These are phyloP conservation scores for Microdon myrmicae DNA, from an alignment of 2,888 invertebrate species.

Conservation along the genomic window DNA sequence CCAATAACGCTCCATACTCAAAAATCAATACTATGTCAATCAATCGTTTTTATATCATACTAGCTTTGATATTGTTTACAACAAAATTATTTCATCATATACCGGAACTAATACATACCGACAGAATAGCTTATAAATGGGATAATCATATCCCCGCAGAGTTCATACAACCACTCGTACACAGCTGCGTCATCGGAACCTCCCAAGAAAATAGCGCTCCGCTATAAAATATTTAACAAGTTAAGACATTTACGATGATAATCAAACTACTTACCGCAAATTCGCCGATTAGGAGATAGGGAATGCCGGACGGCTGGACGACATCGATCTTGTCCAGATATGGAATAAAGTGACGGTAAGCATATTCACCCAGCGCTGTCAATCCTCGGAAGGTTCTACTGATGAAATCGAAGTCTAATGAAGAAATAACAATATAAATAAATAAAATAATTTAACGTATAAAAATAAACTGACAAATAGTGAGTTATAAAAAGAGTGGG, in stretches of 20 bases:
- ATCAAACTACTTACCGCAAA: constrained; percentile 57
- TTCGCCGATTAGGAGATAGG: constrained; percentile 59
- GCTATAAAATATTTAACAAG: constrained; percentile 54
- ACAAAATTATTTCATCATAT: background rate
- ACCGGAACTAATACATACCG: constrained; percentile 54
- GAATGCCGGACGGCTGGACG: constrained; percentile 57
- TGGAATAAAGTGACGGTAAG: constrained; percentile 64
- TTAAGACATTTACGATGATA: too few species aligned
- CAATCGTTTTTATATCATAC: too few species aligned
- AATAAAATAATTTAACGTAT: background rate
- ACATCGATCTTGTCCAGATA: constrained; percentile 62
- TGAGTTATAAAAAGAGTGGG: too few species aligned
- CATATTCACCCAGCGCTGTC: constrained; percentile 63
- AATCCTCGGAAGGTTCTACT: constrained; percentile 62
- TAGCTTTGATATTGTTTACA: too few species aligned
- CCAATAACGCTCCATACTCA: too few species aligned
- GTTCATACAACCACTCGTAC: constrained; percentile 64
- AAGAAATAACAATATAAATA: background rate
- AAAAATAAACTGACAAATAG: too few species aligned
- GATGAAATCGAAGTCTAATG: constrained; percentile 62
- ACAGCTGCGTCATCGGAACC: constrained; percentile 64
- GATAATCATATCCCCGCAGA: constrained; percentile 61
- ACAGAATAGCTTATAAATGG: constrained; percentile 63
- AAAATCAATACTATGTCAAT: too few species aligned
- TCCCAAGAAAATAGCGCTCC: constrained; percentile 60